A percentile compares a stretch with the other conserved stretches of the same genome.
phyloP scores from a whole-genome alignment of 1,140 invertebrate genomes.

The Drosophila nannoptera region DNA sequence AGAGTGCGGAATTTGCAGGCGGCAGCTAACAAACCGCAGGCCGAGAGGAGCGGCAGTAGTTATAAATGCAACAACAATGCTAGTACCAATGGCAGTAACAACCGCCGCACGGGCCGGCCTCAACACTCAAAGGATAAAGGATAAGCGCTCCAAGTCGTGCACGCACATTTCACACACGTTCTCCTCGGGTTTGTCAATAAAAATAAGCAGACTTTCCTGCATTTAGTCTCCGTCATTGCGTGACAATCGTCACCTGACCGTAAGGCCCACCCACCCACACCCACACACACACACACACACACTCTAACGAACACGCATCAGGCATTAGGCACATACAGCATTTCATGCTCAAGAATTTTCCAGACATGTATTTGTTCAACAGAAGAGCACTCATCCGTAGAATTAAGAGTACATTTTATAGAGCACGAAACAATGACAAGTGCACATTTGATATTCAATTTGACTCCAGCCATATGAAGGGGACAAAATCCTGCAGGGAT shows the following conservation, averaged over 20 bases:
- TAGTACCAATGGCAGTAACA: constrained; percentile 10
- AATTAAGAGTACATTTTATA: constrained; percentile 5
- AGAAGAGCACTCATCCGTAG: not conserved
- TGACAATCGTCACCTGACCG: constrained; percentile 68
- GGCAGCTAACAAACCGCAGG: constrained; percentile 72
- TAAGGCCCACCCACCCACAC: constrained; percentile 1
- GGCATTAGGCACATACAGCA: constrained; percentile 6
- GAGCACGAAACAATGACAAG: not conserved
- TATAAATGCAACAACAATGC: constrained; percentile 52
- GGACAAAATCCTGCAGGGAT: too few species aligned
- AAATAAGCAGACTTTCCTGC: constrained; percentile 56
- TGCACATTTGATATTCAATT: not conserved
- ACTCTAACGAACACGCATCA: not conserved
- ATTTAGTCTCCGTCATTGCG: constrained; percentile 61
- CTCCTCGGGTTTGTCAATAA: constrained; percentile 70
- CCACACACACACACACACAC: not conserved
- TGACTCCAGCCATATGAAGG: too few species aligned
- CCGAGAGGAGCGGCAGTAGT: constrained; percentile 45
- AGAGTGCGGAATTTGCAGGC: constrained; percentile 62
- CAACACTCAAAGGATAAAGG: constrained; percentile 71
- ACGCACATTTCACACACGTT: constrained; percentile 71
- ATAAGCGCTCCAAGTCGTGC: constrained; percentile 44
- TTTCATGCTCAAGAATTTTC: not conserved
- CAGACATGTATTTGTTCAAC: not conserved
- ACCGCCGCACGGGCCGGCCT: constrained; percentile 47